A percentile compares a stretch with the other conserved stretches of the same genome.
Conservation (phyloP, 35 echinoderm and acorn worm species). For the Chiridota heheva region DNA sequence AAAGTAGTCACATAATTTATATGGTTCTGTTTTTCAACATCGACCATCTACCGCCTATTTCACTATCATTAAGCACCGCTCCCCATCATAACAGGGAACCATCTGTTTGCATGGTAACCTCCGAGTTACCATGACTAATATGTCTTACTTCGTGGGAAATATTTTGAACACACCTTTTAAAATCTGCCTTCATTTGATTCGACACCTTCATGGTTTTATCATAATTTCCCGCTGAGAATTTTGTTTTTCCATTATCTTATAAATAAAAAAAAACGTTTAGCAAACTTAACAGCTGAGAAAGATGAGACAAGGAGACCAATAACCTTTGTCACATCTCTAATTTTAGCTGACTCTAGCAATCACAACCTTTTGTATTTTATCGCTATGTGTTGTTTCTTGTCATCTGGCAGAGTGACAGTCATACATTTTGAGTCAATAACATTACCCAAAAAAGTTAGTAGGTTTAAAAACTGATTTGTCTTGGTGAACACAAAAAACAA, state of each 20-base stretch:
- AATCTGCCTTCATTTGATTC: neutral
- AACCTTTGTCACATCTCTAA: neutral
- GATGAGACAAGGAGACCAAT: neutral
- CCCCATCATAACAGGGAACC: neutral
- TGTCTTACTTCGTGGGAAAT: neutral
- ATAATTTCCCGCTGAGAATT: neutral
- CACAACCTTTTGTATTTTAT: neutral
- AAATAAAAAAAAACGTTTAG: no score
- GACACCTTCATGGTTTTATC: neutral
- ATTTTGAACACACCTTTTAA: neutral
- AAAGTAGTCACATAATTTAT: conserved; percentile 22
- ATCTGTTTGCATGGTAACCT: conserved; percentile 20
- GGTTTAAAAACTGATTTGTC: neutral
- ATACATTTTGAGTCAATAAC: neutral
- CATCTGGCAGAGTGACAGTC: neutral
- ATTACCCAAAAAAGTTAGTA: neutral
- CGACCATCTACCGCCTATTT: conserved; percentile 6
- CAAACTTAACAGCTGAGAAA: neutral
- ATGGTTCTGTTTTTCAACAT: neutral
- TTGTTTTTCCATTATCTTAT: no score
- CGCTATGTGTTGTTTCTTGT: neutral
- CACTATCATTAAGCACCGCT: neutral
- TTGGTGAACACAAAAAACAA: neutral
- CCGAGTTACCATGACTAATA: neutral
- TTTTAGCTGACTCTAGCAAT: neutral